These are phyloP conservation scores for Plusia festucae DNA, from an alignment of 2,888 invertebrate species.

Conservation along the genomic window DNA sequence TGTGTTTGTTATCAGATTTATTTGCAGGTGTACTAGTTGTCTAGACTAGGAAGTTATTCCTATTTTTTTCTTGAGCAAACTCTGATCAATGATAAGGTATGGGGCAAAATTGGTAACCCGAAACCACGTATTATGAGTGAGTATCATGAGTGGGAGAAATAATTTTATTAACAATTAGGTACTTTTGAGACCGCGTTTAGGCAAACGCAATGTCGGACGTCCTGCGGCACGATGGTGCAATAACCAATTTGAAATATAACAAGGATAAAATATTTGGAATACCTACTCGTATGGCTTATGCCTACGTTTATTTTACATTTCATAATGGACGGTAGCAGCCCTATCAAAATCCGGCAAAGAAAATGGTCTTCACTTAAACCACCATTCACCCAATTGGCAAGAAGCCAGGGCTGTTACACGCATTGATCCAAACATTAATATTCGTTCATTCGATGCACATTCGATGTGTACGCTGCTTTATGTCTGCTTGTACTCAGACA, in stretches of 20 bases:
- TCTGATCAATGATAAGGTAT: too few species aligned
- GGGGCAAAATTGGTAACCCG: too few species aligned
- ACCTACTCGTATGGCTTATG: too few species aligned
- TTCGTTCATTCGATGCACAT: slow-evolving; percentile 68
- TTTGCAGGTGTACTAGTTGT: neutral
- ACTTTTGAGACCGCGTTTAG: too few species aligned
- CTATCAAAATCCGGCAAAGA: slow-evolving; percentile 34
- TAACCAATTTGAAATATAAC: too few species aligned
- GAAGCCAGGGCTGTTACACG: slow-evolving; percentile 69
- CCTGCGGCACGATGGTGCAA: too few species aligned
- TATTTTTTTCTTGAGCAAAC: neutral
- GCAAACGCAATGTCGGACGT: too few species aligned
- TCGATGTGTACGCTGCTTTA: slow-evolving; percentile 55
- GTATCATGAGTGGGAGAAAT: too few species aligned
- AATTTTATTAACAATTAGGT: too few species aligned
- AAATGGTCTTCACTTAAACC: slow-evolving; percentile 41
- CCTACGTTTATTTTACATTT: slow-evolving; percentile 9
- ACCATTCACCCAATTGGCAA: slow-evolving; percentile 70
- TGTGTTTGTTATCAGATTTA: neutral
- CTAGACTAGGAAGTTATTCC: neutral
- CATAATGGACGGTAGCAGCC: slow-evolving; percentile 28
- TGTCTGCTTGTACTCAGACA: slow-evolving; percentile 39
- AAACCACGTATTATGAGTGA: too few species aligned
- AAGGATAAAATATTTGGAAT: neutral
- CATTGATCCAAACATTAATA: slow-evolving; percentile 76